Evolutionary conservation across 2,113 vertebrate genomes (phyloP).

Genomic region (Ariopsis seemanni): DNA sequence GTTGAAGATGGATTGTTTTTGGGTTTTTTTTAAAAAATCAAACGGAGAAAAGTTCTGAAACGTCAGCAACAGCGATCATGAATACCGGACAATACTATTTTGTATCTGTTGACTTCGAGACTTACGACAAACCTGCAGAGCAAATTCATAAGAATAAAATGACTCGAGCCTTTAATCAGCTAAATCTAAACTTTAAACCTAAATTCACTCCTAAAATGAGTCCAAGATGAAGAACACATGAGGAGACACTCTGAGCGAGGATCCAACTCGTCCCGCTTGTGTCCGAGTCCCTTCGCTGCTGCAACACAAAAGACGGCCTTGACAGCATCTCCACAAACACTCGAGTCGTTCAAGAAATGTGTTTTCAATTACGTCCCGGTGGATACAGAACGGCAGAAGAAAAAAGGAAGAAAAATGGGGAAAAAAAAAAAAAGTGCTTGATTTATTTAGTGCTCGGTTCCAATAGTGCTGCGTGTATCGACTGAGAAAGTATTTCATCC

Average conservation of each 20-base stretch:
- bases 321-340: conserved; percentile 61
- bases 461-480: conserved; percentile 86
- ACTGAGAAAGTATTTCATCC: conserved; percentile 85
- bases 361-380: conserved; percentile 91
- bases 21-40: too few relatives aligned
- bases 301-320: conserved; percentile 67
- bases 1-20: background rate
- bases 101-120: background rate
- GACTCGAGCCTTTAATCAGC: too few relatives aligned
- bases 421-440: conserved; percentile 67
- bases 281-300: conserved; percentile 43
- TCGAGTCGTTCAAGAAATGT: conserved; percentile 75
- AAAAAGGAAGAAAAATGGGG: conserved; percentile 36
- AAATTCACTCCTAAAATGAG: background rate
- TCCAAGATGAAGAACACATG: background rate
- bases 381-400: conserved; percentile 62
- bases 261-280: background rate
- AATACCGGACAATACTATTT: background rate
- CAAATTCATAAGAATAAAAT: background rate
- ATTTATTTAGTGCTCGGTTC: conserved; percentile 88
- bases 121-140: background rate
- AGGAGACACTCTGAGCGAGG: background rate
- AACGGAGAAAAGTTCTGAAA: background rate
- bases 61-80: background rate
- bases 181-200: background rate